Conservation (phyloP, 2,113 vertebrate genomes). For the Austrofundulus limnaeus region DNA sequence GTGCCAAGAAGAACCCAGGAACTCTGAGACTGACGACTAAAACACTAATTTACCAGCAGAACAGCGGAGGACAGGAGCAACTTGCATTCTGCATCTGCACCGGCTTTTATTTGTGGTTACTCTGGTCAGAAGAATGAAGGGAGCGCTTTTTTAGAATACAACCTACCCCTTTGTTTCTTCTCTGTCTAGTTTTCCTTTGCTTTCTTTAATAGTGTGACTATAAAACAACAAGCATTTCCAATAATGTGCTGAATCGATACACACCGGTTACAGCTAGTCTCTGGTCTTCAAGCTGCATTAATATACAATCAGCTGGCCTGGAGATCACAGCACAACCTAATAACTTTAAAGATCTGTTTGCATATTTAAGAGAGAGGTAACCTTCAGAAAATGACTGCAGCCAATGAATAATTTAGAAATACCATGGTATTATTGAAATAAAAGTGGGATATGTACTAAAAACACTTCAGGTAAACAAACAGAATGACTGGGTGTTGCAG, state of each 20-base stretch:
- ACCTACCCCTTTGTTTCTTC: neutral
- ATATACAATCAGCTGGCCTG: slow-evolving; percentile 33
- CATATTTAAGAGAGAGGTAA: neutral
- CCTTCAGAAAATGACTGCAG: slow-evolving; percentile 7
- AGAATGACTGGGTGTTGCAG: slow-evolving; percentile 41
- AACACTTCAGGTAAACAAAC: slow-evolving; percentile 52
- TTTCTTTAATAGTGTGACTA: slow-evolving; percentile 18
- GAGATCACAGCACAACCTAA: slow-evolving; percentile 2
- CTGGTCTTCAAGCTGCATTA: slow-evolving; percentile 29
- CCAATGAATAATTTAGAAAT: slow-evolving; percentile 17
- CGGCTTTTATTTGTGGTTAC: slow-evolving; percentile 70
- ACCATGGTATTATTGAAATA: neutral
- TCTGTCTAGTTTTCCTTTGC: slow-evolving; percentile 29
- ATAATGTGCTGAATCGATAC: slow-evolving; percentile 53
- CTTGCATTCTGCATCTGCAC: slow-evolving; percentile 47
- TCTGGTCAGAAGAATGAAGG: slow-evolving; percentile 65
- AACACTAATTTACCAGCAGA: slow-evolving; percentile 45
- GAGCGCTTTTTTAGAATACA: slow-evolving; percentile 47
- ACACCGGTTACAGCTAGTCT: slow-evolving; percentile 19
- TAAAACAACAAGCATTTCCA: slow-evolving; percentile 41
- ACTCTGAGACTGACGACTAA: slow-evolving; percentile 53
- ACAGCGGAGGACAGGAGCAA: slow-evolving; percentile 47
- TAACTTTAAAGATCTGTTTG: slow-evolving; percentile 13
- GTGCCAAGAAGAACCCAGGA: slow-evolving; percentile 41
- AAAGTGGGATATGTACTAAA: slow-evolving; percentile 15